Evolutionary conservation across 2,888 invertebrate genomes (phyloP), one percentile per base, ranked within the genome.

Genomic region (Malacosoma neustria): DNA sequence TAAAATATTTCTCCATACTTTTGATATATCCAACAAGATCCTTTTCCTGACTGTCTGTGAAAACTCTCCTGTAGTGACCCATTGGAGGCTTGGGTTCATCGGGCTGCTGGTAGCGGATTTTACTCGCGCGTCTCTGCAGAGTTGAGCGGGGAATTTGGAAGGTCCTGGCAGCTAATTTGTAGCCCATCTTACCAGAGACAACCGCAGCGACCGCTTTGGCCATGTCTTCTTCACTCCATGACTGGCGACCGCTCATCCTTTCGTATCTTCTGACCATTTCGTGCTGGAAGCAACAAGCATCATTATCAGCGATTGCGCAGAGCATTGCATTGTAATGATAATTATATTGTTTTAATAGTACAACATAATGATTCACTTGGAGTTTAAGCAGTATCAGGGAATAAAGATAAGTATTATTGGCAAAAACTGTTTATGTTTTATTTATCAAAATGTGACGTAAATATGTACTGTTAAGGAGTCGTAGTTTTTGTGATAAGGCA

Each of bases 231-330:
- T 85, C 85, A 46, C 67, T 85, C 85, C 85, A 85, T 43, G 82
- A 76, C 69, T 84, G 85, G 43, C 85, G 77, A 42, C 85, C 85
- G 51, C 82, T 84, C 72, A 84, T 76, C 57, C 85, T 81, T 58
- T 85, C 85, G 75, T 85, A 85, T 66, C 80, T 82, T 49, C 85
- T 72, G 56, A 85, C 85, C 85, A 85, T 85, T 66, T 57, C 72
- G 59, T 49, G 69, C 82, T 84, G 81, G 36, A 76, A 82, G 43
- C 32, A 40, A 40, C 41, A 42, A 42, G 34, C 14, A 32, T 29
- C 15, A 13, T 35, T 22, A 6, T 22, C 22, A 22, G 22, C 22
- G 5, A 22, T 9, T 2, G 9, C 9, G 9, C 5, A 5, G 9
- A 22, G 2, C 5, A 22, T 7, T 22, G 9, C 22, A 5, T 7